Base-by-base conservation (phyloP, 2,797 vertebrate genomes). In the Melanogrammus aeglefinus region DNA sequence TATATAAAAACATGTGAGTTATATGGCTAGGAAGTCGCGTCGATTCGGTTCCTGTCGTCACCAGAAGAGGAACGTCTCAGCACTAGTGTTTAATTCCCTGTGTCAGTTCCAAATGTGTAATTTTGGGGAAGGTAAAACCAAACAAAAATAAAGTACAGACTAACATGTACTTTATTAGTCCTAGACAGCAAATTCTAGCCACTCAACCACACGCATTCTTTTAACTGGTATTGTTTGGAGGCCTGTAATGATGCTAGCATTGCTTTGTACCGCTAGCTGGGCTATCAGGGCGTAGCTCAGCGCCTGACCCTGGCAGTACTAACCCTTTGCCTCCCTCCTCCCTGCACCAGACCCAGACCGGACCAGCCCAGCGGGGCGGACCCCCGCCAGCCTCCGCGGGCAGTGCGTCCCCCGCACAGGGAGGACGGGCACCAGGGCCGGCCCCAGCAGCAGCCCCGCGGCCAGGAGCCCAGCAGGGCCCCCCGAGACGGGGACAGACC, bases 371-470 rank as follows among this genome's bases (percentile, higher is more conserved):
- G 77, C 1, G 83, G 39, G 0, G 78, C 73, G 7, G 83, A 87
- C 51, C 78, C 86, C 44, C 90, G 86, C 5, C 90, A 87, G 9
- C 72, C 84, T 73, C 93, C 86, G 63, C 86, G 83, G 0, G 82
- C 80, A 0, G 72, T 77, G 51, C 84, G 76, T 3, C 83, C 75
- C 51, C 39, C 80, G n/a, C 89, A 89, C 21, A 86, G 89, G 63
- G 92, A 94, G 0, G 93, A 93, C 0, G 91, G 85, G 1, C 21
- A 47, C 35, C 89, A 85, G 13, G 77, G 84, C 12, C 86, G 92
- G 2, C 86, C 93, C 24, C 86, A 94, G 72, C 94, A 94, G 83
- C 96, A 96, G 83, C 95, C 95, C 12, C 93, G 94, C 0, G 95
- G 96, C 69, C 95, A 96, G 72, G 95, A 96, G 79, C 94, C 96